A percentile compares a stretch with the other conserved stretches of the same genome.
phyloP scores from a whole-genome alignment of 2,888 invertebrate genomes.

The Galerucella nymphaeae region DNA sequence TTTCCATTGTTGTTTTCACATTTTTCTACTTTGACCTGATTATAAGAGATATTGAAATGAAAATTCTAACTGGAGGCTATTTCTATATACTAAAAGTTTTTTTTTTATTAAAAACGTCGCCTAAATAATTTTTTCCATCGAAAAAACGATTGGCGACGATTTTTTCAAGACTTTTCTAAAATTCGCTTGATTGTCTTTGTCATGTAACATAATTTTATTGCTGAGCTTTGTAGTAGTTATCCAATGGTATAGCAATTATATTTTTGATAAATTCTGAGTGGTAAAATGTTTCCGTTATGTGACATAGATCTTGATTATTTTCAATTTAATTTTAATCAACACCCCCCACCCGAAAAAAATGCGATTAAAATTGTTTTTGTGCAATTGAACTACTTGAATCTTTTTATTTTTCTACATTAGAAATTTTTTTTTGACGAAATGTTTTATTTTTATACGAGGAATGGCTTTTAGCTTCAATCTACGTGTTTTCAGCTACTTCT shows the following conservation, averaged over 20 bases:
- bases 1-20: too few species aligned
- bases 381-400: slow-evolving; percentile 24
- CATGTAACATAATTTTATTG: slow-evolving; percentile 27
- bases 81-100: slow-evolving; percentile 13
- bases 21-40: too few species aligned
- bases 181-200: slow-evolving; percentile 4
- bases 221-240: slow-evolving; percentile 11
- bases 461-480: slow-evolving; percentile 28
- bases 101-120: too few species aligned
- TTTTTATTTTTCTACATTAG: slow-evolving; percentile 31
- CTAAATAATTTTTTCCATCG: too few species aligned
- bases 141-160: background rate
- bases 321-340: slow-evolving; percentile 3
- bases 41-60: background rate
- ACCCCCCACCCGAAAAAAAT: background rate
- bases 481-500: slow-evolving; percentile 29
- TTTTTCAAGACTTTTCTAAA: background rate
- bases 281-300: slow-evolving; percentile 21
- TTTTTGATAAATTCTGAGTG: slow-evolving; percentile 31
- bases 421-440: slow-evolving; percentile 27
- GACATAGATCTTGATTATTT: slow-evolving; percentile 15
- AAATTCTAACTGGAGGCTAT: slow-evolving; percentile 30
- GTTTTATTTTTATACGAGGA: slow-evolving; percentile 19
- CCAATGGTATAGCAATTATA: slow-evolving; percentile 27
- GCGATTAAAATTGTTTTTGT: slow-evolving; percentile 15